A percentile compares a stretch with the other conserved stretches of the same genome.
phyloP scores from a whole-genome alignment of 1,140 invertebrate genomes.

The Varroa destructor region DNA sequence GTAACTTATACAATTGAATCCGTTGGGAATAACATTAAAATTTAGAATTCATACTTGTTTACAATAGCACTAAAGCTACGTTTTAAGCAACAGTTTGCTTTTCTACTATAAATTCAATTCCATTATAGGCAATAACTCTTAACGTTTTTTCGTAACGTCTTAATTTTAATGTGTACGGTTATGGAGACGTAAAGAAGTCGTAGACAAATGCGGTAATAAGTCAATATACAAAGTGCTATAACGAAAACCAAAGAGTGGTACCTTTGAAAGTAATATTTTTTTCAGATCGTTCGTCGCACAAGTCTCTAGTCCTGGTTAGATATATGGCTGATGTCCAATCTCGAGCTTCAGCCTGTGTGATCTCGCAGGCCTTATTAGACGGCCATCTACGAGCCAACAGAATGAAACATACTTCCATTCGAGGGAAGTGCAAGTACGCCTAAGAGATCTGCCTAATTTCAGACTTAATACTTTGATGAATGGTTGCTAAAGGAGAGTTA shows the following conservation, averaged over 20 bases:
- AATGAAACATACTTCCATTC: slow-evolving; percentile 6
- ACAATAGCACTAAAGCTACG: too few relatives aligned
- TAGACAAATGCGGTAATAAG: too few relatives aligned
- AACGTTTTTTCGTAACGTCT: too few relatives aligned
- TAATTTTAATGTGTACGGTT: too few relatives aligned
- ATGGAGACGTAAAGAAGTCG: too few relatives aligned
- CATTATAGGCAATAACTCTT: too few relatives aligned
- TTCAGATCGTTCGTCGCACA: slow-evolving; percentile 5
- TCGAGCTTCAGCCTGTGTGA: background rate
- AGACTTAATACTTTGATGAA: slow-evolving; percentile 8
- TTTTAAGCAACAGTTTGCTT: too few relatives aligned
- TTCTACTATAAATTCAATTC: too few relatives aligned
- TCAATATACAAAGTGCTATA: too few relatives aligned
- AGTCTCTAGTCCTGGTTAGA: background rate
- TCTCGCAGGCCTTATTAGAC: background rate
- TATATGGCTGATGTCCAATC: background rate
- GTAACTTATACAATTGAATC: too few relatives aligned
- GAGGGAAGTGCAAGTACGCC: background rate
- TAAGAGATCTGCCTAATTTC: slow-evolving; percentile 6
- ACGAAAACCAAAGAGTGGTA: background rate
- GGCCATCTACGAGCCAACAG: slow-evolving; percentile 1
- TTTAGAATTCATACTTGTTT: too few relatives aligned
- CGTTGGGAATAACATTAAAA: too few relatives aligned
- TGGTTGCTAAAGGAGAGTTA: background rate
- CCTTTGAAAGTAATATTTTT: background rate